Evolutionary conservation across 2,113 vertebrate genomes (phyloP).

Genomic region (Lepus americanus): DNA sequence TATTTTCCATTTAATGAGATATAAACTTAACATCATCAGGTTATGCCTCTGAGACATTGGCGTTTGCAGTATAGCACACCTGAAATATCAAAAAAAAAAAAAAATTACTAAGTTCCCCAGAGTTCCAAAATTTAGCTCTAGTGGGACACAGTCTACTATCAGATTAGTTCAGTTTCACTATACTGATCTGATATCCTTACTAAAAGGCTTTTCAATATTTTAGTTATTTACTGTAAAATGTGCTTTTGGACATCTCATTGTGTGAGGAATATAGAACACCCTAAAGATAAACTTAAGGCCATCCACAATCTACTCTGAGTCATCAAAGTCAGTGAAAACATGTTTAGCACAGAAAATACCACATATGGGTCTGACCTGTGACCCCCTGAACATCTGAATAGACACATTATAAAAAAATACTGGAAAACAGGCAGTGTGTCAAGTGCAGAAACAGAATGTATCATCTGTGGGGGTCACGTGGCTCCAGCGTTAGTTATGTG

Average conservation of each 20-base stretch:
- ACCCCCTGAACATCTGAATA: neutral
- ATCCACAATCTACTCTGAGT: neutral
- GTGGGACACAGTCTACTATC: neutral
- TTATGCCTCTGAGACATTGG: neutral
- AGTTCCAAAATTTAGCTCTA: neutral
- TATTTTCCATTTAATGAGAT: neutral
- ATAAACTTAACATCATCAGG: neutral
- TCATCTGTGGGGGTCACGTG: neutral
- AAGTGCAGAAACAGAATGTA: neutral
- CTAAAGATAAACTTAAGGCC: neutral
- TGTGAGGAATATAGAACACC: neutral
- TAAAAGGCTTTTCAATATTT: neutral
- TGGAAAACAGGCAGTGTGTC: neutral
- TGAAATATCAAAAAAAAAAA: neutral
- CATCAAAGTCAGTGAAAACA: slow-evolving; percentile 17
- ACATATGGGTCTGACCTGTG: neutral
- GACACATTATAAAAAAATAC: neutral
- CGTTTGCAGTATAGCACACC: neutral
- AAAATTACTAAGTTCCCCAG: neutral
- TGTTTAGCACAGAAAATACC: neutral
- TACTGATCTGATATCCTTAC: neutral
- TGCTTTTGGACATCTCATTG: neutral
- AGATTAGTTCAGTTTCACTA: neutral
- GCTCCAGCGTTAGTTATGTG: neutral
- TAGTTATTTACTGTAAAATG: neutral